These are phyloP conservation scores for Amphipyra tragopoginis DNA, from an alignment of 2,888 invertebrate genomes.

Conservation along the genomic window DNA sequence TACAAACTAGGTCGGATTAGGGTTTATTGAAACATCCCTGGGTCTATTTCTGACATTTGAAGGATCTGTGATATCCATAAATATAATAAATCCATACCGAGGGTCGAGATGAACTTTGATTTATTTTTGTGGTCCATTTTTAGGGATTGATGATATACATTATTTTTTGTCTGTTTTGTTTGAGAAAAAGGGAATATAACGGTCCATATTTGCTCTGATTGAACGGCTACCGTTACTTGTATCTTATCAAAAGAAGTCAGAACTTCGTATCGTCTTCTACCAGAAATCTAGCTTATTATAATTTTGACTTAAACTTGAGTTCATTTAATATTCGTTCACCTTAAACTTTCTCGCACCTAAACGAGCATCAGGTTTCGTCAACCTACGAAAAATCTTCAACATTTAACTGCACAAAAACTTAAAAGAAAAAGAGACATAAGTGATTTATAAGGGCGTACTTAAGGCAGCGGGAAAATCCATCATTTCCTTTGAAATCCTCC, in stretches of 20 bases:
- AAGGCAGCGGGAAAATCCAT: slow-evolving; percentile 23
- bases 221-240: too few relatives aligned
- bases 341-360: background rate
- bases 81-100: slow-evolving; percentile 26
- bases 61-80: slow-evolving; percentile 30
- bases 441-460: slow-evolving; percentile 11
- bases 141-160: slow-evolving; percentile 2
- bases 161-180: slow-evolving; percentile 2
- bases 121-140: slow-evolving; percentile 24
- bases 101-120: slow-evolving; percentile 33
- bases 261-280: too few relatives aligned
- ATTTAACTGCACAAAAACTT: background rate
- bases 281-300: too few relatives aligned
- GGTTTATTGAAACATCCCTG: slow-evolving; percentile 37
- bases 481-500: slow-evolving; percentile 34
- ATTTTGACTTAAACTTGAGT: too few relatives aligned
- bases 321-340: too few relatives aligned
- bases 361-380: too few relatives aligned
- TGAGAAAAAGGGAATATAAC: background rate
- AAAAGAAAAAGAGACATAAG: slow-evolving; percentile 9
- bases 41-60: slow-evolving; percentile 29
- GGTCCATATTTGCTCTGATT: background rate
- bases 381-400: background rate
- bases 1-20: slow-evolving; percentile 45
- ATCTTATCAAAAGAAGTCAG: too few relatives aligned